A percentile compares a stretch with the other conserved stretches of the same genome.
These are phyloP conservation scores for Sprattus sprattus DNA, from an alignment of 2,113 vertebrate species.

Conservation along the genomic window DNA sequence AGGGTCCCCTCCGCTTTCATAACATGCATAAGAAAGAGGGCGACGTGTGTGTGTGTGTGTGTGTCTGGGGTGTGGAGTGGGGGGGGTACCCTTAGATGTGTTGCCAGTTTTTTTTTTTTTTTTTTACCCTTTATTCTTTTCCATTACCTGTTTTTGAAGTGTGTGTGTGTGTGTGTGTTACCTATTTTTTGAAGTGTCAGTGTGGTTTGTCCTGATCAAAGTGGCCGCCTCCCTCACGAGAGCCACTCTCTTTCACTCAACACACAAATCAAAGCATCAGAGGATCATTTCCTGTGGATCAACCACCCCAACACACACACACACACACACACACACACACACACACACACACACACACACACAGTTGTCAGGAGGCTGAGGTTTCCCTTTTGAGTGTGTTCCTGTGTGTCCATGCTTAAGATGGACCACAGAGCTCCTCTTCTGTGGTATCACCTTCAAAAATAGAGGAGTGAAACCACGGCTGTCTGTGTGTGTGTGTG, in stretches of 20 bases:
- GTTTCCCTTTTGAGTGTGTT: background rate
- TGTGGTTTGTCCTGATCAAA: conserved; percentile 60
- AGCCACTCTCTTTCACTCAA: background rate
- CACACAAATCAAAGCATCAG: no score
- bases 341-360: conserved; percentile 1
- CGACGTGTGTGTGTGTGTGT: background rate
- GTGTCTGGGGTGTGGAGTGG: background rate
- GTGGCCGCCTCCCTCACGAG: conserved; percentile 33
- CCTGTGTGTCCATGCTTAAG: background rate
- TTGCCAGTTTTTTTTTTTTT: conserved; percentile 44
- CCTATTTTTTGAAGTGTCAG: conserved; percentile 37
- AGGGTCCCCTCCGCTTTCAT: conserved; percentile 46
- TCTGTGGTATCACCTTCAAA: background rate
- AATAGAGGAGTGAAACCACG: background rate
- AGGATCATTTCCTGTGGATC: no score
- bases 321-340: conserved; percentile 9
- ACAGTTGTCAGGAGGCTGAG: no score
- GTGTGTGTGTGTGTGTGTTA: no score
- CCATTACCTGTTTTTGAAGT: conserved; percentile 13
- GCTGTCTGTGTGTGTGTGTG: background rate
- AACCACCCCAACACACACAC: background rate
- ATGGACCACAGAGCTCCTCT: background rate
- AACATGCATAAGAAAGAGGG: conserved; percentile 29
- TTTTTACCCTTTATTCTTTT: background rate
- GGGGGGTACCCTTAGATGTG: conserved; percentile 52